Evolutionary conservation across 2,113 vertebrate genomes (phyloP), one percentile per base, ranked within the genome.

Genomic region (Chrysochloris asiatica): DNA sequence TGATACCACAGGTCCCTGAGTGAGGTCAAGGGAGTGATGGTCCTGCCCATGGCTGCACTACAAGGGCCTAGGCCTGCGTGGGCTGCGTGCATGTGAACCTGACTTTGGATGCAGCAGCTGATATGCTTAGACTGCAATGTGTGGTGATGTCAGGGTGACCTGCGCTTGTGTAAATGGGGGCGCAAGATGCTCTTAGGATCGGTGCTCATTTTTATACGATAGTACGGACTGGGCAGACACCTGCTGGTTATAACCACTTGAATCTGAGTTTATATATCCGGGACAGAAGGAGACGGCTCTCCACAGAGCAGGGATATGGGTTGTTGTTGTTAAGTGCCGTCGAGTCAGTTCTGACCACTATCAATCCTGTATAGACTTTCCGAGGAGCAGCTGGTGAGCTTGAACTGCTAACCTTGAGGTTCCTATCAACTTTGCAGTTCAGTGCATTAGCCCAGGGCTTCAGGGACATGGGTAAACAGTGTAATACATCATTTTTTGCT

Each of bases 1-100:
- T 98, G 98, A 98, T 95, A 96, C 98, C 98, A 98, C 97, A 85
- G 97, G 97, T 97, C 95, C 96, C 95, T 86, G 93, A 72, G 92
- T 95, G 93, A 96, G 95, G 96, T 96, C 95, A 97, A 97, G n/a
- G n/a, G n/a, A n/a, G n/a, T n/a, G n/a, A n/a, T n/a, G n/a, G 97
- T 94, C 95, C 95, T 95, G 75, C 81, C 89, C 7, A 36, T 2
- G 83, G 87, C 81, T 21, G 14, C 80, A 69, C n/a, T n/a, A n/a
- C n/a, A n/a, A n/a, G n/a, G n/a, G 17, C 5, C 43, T 19, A 0
- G 73, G 4, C 71, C 36, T 0, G 16, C 3, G 2, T 76, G 4
- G 69, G 52, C 13, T 36, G 1, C 0, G 13, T 0, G 78, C 21
- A 4, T 36, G 50, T 4, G 6, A 50, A 14, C 78, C 0, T 0